These are phyloP conservation scores for Acrocera orbiculus DNA, from an alignment of 2,888 invertebrate genomes.

Conservation along the genomic window DNA sequence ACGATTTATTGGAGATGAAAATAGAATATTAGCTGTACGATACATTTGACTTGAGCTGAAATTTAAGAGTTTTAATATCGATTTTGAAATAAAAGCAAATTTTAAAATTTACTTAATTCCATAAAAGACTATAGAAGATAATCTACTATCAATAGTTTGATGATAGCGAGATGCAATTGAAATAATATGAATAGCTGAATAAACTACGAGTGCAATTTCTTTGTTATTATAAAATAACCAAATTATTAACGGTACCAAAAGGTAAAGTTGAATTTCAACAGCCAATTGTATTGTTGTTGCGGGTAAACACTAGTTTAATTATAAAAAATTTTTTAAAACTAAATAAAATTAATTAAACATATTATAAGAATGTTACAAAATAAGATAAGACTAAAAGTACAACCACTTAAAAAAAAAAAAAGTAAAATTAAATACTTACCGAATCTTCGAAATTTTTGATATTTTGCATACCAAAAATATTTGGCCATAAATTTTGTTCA, in stretches of 20 bases:
- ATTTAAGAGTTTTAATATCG: background rate
- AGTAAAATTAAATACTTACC: conserved; percentile 36
- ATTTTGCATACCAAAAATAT: conserved; percentile 48
- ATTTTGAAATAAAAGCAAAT: background rate
- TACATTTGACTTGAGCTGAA: conserved; percentile 47
- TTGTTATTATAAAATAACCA: conserved; percentile 42
- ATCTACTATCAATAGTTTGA: conserved; percentile 39
- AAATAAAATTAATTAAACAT: too few species aligned
- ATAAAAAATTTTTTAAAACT: background rate
- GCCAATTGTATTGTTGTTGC: conserved; percentile 60
- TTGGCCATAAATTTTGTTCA: conserved; percentile 48
- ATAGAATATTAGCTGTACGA: conserved; percentile 46
- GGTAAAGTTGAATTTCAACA: conserved; percentile 53
- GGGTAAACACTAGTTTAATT: conserved; percentile 44
- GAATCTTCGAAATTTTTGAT: conserved; percentile 50
- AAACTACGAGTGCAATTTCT: conserved; percentile 35
- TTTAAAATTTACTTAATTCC: conserved; percentile 42
- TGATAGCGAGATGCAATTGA: conserved; percentile 46
- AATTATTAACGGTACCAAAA: conserved; percentile 44
- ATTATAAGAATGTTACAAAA: too few species aligned
- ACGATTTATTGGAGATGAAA: conserved; percentile 42
- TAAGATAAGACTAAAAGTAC: too few species aligned
- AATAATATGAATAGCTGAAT: conserved; percentile 37
- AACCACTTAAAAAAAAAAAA: too few species aligned
- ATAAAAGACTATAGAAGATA: conserved; percentile 47